Percentiles rank a stretch among this genome's conserved stretches.
Evolutionary conservation across 1,140 invertebrate species (phyloP).

Genomic region (Ceratosolen solmsi): DNA sequence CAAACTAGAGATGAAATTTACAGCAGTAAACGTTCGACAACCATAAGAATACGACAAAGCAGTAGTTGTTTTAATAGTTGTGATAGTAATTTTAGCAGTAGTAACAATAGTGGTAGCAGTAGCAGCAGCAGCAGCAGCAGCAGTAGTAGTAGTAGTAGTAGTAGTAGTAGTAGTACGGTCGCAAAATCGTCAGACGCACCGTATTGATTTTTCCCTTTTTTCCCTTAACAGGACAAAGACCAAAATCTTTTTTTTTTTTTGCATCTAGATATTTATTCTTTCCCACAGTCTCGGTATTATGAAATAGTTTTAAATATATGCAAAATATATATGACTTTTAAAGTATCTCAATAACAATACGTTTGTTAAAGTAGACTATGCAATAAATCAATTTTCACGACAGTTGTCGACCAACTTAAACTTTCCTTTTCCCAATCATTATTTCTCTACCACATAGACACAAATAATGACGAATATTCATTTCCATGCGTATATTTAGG

Average conservation of each 20-base stretch:
- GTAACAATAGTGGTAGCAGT: no score
- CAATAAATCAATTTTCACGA: background rate
- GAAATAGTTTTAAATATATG: no score
- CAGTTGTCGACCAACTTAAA: background rate
- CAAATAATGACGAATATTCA: no score
- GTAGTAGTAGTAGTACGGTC: constrained; percentile 47
- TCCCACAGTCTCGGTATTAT: no score
- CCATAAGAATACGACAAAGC: background rate
- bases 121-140: no score
- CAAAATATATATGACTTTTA: no score
- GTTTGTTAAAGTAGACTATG: background rate
- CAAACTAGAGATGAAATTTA: no score
- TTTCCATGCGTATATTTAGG: constrained; percentile 28
- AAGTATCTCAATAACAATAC: background rate
- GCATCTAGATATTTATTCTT: no score
- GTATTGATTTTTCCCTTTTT: constrained; percentile 50
- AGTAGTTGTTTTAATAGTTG: no score
- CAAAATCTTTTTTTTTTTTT: constrained; percentile 11
- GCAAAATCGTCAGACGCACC: constrained; percentile 43
- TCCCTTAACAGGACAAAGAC: constrained; percentile 29
- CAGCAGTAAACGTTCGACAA: background rate
- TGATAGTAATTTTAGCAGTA: no score
- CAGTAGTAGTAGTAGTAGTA: no score
- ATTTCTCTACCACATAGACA: no score
- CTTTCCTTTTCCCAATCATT: background rate